Base-by-base conservation (phyloP, 2,113 vertebrate genomes). In the Athene cunicularia region DNA sequence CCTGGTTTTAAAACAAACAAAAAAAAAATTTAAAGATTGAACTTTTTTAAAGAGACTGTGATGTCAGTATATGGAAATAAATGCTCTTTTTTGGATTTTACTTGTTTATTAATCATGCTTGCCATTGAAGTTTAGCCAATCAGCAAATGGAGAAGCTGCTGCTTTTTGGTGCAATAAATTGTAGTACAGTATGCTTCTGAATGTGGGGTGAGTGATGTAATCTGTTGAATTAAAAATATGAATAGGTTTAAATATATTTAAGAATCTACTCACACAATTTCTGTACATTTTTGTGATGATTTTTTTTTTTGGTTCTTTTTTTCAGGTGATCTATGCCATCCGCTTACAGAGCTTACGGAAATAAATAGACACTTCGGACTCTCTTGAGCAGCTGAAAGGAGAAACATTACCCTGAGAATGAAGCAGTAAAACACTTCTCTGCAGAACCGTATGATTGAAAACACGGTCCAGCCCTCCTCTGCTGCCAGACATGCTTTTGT, bases 281-380 rank as follows among this genome's bases (percentile, higher is more conserved):
- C 39, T 74, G 39, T 93, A 86, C 59, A 68, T 88, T 58, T 86
- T 37, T 82, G 17, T 93, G 86, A 89, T 93, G 90, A 84, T 95
- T 37, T 37, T 37, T 37, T 37, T 37, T 37, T 37, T 37, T 37
- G 37, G 22, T 97, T 88, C 95, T 95, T 95, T 23, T 23, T 98
- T 98, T 49, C 93, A 98, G 98, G 96, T 98, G 93, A 94, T 76
- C 27, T 49, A 64, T 74, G 92, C 96, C n/a, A 9, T 45, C 58
- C 0, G 19, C 90, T 71, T 60, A n/a, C 72, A 87, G 94, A 96
- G 80, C 26, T 58, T 35, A 74, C 47, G 0, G 91, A 90, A 91
- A 11, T 64, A 74, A 58, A 28, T 73, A 0, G 19, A 27, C 1
- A 18, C 41, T 60, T 35, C 11, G 43, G 55, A 35, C 49, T 16